These are phyloP conservation scores for Sphenopsis melanotis DNA, from an alignment of 2,797 vertebrate species.

Conservation along the genomic window DNA sequence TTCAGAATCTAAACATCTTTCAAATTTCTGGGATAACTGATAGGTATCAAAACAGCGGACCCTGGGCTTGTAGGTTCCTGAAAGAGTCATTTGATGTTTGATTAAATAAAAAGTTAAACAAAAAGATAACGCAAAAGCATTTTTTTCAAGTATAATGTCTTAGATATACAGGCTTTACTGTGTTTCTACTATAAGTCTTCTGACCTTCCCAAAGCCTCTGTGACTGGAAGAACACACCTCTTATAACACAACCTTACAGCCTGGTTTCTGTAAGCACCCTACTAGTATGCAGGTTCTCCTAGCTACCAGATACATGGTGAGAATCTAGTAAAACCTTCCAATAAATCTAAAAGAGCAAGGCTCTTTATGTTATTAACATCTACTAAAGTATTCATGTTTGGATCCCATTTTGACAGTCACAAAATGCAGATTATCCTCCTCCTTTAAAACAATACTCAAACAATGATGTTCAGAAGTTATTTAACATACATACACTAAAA, in stretches of 20 bases:
- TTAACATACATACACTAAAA: neutral
- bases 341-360: neutral
- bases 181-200: neutral
- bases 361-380: neutral
- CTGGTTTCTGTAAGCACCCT: neutral
- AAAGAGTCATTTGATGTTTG: constrained; percentile 32
- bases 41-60: constrained; percentile 94
- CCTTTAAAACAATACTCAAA: neutral
- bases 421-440: neutral
- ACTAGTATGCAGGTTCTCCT: neutral
- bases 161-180: neutral
- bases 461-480: neutral
- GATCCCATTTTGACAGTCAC: neutral
- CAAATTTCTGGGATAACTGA: constrained; percentile 96
- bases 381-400: neutral
- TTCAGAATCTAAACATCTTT: constrained; percentile 95
- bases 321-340: neutral
- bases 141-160: neutral
- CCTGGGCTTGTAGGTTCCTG: constrained; percentile 96
- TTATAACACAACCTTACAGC: neutral
- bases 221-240: neutral
- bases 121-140: neutral
- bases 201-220: neutral
- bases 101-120: neutral
- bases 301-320: neutral